Conservation (phyloP, 2,113 vertebrate species). For the Oreochromis aureus region DNA sequence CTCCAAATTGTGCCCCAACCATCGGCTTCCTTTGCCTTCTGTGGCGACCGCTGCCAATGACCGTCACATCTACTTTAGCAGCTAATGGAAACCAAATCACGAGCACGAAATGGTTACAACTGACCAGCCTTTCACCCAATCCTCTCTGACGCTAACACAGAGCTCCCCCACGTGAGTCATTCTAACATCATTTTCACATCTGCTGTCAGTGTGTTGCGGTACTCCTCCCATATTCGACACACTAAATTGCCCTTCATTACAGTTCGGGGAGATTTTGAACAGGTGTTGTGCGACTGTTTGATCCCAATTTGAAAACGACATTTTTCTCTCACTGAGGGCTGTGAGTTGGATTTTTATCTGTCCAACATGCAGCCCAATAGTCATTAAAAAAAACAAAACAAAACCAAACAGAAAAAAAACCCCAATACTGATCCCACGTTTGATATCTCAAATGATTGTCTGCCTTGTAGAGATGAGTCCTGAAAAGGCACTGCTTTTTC, state of each 20-base stretch:
- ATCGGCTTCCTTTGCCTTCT: neutral
- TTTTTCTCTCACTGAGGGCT: neutral
- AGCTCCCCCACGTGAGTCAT: neutral
- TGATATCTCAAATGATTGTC: neutral
- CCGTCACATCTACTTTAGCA: constrained; percentile 35
- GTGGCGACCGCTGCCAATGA: neutral
- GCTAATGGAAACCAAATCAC: constrained; percentile 5
- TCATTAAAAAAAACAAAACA: neutral
- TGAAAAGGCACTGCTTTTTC: neutral
- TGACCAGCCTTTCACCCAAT: constrained; percentile 2
- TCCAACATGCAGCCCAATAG: neutral
- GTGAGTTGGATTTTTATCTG: neutral
- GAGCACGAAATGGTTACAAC: neutral
- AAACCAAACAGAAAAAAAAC: fast-evolving
- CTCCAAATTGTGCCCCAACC: neutral
- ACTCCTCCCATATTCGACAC: neutral
- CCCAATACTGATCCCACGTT: neutral
- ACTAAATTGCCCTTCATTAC: constrained; percentile 18
- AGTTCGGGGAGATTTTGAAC: constrained; percentile 29
- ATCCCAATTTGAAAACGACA: neutral
- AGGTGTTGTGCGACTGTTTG: constrained; percentile 4
- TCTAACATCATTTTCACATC: constrained; percentile 18
- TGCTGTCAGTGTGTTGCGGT: neutral
- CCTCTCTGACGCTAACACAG: neutral
- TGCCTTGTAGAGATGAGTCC: neutral